These are phyloP conservation scores for Drosophila neotestacea DNA, from an alignment of 2,888 invertebrate species.

Conservation along the genomic window DNA sequence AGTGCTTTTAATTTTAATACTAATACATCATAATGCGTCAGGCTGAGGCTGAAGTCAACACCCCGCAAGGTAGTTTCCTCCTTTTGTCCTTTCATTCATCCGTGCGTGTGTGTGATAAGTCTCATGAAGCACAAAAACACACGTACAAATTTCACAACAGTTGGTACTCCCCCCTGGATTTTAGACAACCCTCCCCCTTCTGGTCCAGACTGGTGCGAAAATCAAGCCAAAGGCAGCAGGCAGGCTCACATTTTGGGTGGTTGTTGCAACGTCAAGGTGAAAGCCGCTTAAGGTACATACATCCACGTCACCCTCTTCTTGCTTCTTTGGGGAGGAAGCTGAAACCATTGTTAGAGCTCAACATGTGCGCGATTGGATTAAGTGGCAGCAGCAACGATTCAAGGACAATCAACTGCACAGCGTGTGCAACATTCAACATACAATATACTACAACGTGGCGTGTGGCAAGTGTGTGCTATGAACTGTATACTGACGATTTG, in stretches of 20 bases:
- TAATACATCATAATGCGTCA: slow-evolving; percentile 83
- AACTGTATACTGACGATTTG: slow-evolving; percentile 37
- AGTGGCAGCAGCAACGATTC: slow-evolving; percentile 73
- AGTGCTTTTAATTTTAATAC: slow-evolving; percentile 82
- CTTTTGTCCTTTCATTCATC: slow-evolving; percentile 9
- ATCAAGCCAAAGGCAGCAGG: slow-evolving; percentile 51
- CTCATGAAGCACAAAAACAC: slow-evolving; percentile 63
- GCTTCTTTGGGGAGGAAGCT: slow-evolving; percentile 29
- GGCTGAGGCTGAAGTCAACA: slow-evolving; percentile 55
- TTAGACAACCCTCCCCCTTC: slow-evolving; percentile 17
- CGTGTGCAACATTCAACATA: slow-evolving; percentile 42
- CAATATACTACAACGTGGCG: background rate
- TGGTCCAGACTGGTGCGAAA: slow-evolving; percentile 60
- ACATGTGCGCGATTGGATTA: slow-evolving; percentile 78
- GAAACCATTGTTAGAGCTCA: slow-evolving; percentile 67
- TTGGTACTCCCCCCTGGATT: slow-evolving; percentile 44
- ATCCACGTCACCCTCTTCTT: slow-evolving; percentile 31
- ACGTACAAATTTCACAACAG: slow-evolving; percentile 76
- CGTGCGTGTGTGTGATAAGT: slow-evolving; percentile 79
- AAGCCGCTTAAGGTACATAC: slow-evolving; percentile 76
- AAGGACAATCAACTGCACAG: slow-evolving; percentile 83
- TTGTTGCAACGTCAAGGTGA: slow-evolving; percentile 73
- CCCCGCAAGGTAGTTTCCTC: slow-evolving; percentile 57
- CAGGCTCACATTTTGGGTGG: slow-evolving; percentile 19
- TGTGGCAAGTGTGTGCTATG: slow-evolving; percentile 34